Evolutionary conservation across 1,140 invertebrate genomes (phyloP).

Genomic region (Carcinoscorpius rotundicauda): DNA sequence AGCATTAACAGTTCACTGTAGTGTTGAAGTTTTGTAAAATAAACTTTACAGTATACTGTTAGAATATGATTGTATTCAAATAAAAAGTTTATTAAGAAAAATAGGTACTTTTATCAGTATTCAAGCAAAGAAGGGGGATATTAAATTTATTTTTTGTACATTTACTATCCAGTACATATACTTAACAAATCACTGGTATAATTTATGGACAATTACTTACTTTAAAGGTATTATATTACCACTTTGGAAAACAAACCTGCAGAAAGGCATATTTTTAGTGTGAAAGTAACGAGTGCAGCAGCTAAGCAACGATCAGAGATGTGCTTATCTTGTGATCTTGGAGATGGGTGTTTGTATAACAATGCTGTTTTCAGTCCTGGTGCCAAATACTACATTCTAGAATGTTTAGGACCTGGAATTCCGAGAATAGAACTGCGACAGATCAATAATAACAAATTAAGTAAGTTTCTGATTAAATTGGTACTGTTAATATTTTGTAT

Average conservation of each 20-base stretch:
- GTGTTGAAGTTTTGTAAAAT: too few species aligned
- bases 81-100: too few species aligned
- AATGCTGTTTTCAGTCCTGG: conserved; percentile 49
- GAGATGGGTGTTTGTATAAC: conserved; percentile 33
- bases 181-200: too few species aligned
- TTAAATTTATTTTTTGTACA: too few species aligned
- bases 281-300: conserved; percentile 33
- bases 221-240: conserved; percentile 22
- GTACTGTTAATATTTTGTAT: too few species aligned
- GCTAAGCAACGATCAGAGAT: conserved; percentile 38
- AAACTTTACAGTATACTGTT: too few species aligned
- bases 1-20: too few species aligned
- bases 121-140: too few species aligned
- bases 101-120: too few species aligned
- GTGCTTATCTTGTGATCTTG: conserved; percentile 29
- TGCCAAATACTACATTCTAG: conserved; percentile 57
- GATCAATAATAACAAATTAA: conserved; percentile 27
- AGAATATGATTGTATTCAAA: too few species aligned
- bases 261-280: conserved; percentile 25
- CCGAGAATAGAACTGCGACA: conserved; percentile 56
- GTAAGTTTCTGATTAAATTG: conserved; percentile 2
- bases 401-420: conserved; percentile 73
- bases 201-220: background rate
- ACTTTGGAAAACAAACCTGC: conserved; percentile 43
- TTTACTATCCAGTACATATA: too few species aligned